phyloP scores from a whole-genome alignment of 2,797 vertebrate genomes.

The Coregonus ussuriensis region DNA sequence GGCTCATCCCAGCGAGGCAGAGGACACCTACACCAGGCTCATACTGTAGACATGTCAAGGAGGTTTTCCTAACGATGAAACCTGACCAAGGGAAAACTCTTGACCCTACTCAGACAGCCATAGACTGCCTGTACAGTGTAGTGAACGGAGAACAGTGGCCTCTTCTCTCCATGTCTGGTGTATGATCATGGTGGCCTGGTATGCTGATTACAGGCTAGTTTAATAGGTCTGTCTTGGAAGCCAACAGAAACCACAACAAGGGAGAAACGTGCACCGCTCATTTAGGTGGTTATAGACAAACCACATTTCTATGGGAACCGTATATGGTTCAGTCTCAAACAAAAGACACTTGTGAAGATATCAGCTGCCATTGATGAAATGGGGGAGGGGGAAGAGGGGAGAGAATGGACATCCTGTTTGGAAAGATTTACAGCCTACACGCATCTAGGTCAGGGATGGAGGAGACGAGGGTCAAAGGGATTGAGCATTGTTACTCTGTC shows the following conservation, averaged over 20 bases:
- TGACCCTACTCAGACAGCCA: neutral
- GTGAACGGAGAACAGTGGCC: conserved; percentile 32
- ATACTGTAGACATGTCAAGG: neutral
- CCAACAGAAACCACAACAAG: conserved; percentile 67
- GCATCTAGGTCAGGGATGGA: conserved; percentile 43
- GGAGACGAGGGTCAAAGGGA: conserved; percentile 42
- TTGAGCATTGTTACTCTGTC: conserved; percentile 35
- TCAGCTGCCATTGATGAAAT: conserved; percentile 13
- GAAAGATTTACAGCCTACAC: conserved; percentile 46
- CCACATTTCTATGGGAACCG: conserved; percentile 49
- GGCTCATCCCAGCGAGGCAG: neutral
- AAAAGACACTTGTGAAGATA: conserved; percentile 27
- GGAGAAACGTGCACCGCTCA: conserved; percentile 49
- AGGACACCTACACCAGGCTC: neutral
- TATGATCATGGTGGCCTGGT: conserved; percentile 64
- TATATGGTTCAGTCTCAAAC: conserved; percentile 19
- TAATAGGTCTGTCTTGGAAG: conserved; percentile 63
- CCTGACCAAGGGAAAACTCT: neutral
- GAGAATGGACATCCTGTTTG: conserved; percentile 1
- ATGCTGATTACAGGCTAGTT: conserved; percentile 67
- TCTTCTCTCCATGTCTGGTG: conserved; percentile 40
- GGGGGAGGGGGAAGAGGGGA: neutral
- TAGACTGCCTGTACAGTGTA: conserved; percentile 4
- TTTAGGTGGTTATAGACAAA: conserved; percentile 42
- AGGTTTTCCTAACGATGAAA: neutral